Base-by-base conservation (phyloP, 2,113 vertebrate genomes). In the Hydropotes inermis region DNA sequence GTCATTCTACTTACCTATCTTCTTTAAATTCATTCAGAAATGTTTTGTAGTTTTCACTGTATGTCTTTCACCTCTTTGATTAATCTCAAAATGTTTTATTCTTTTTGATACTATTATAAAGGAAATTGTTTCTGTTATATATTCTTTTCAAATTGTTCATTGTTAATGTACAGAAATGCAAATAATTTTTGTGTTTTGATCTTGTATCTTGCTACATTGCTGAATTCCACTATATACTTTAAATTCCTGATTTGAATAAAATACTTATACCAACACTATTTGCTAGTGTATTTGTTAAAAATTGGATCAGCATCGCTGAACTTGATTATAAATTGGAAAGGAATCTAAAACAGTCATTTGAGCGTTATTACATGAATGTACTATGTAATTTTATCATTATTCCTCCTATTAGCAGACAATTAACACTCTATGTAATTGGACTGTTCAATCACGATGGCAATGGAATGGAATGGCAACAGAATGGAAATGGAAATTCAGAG, bases 381-480 rank as follows among this genome's bases (percentile, higher is more conserved):
- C 79, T 93, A 60, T 91, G 85, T 36, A 97, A 97, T 98, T 98
- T 98, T 95, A 96, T 87, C 96, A 79, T 97, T 97, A 89, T 95
- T 98, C 14, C 64, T 95, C 52, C 82, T 97, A 92, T 89, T 96
- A 97, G 94, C 33, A 90, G 50, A 94, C 85, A 98, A 98, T 98
- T 98, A 98, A 92, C 88, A 96, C 58, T 39, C 95, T 89, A 25
- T 82, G 55, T 96, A 98, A 94, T 97, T 97, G 79, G 85, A 98
- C 90, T 87, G 96, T 91, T 97, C 92, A 83, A 67, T 98, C 94
- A 97, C 74, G 70, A 87, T 83, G 47, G 83, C 76, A 92, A 21
- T 70, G 82, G 93, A 89, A 92, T 36, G 86, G 81, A 93, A 19
- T 89, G 50, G 47, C 61, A 67, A 70, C 1, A 21, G n/a, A 91